Percentiles rank a stretch among this genome's conserved stretches.
Conservation (phyloP, 2,888 invertebrate genomes). For the Pseudoips prasinana region DNA sequence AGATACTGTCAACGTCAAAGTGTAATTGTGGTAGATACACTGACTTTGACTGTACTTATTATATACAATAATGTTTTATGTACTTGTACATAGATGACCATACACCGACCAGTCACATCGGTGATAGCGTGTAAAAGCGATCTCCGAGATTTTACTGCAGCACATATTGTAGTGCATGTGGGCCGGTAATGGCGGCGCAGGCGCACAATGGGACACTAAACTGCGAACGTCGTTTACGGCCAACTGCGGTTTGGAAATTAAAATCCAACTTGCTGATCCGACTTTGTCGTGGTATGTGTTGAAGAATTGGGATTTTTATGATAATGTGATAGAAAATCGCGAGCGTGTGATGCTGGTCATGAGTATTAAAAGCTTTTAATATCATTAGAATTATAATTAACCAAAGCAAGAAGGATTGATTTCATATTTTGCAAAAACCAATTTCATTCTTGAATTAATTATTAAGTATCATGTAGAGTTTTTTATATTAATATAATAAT, state of each 20-base stretch:
- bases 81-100: constrained; percentile 3
- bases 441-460: no score
- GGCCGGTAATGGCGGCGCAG: constrained; percentile 50
- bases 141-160: constrained; percentile 52
- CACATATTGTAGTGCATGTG: constrained; percentile 43
- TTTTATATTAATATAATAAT: no score
- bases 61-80: neutral
- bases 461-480: no score
- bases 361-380: no score
- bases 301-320: constrained; percentile 16
- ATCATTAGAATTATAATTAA: no score
- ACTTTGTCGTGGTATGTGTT: constrained; percentile 31
- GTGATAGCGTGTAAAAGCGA: constrained; percentile 37
- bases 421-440: no score
- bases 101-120: constrained; percentile 28
- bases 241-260: constrained; percentile 80
- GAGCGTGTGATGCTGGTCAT: no score
- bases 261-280: constrained; percentile 71
- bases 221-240: constrained; percentile 71
- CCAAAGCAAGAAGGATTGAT: no score
- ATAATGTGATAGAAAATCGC: constrained; percentile 11
- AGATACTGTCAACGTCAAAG: no score
- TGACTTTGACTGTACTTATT: no score
- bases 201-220: constrained; percentile 77
- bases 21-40: no score